Evolutionary conservation across 2,113 vertebrate genomes (phyloP).

Genomic region (Myiozetetes cayanensis): DNA sequence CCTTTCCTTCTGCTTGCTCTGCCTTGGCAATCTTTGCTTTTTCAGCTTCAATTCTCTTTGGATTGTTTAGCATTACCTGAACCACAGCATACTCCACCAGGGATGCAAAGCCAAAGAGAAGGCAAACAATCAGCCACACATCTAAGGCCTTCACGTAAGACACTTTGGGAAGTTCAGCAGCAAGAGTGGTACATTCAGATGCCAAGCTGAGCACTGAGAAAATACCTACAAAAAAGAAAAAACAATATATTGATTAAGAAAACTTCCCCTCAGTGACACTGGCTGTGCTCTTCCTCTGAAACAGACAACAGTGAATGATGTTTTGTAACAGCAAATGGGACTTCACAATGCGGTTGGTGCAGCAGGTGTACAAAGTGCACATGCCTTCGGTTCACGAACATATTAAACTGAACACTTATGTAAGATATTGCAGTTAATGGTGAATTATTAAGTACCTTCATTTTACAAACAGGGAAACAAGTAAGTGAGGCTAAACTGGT

Average conservation of each 20-base stretch:
- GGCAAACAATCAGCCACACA: conserved; percentile 97
- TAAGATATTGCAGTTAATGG: not conserved
- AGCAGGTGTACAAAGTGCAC: not conserved
- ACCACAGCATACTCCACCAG: conserved; percentile 97
- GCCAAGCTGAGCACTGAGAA: conserved; percentile 98
- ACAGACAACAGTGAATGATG: not conserved
- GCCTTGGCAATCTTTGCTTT: conserved; percentile 91
- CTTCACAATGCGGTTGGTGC: not conserved
- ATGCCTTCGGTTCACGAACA: not conserved
- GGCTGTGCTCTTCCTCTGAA: not conserved
- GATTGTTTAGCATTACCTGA: conserved; percentile 97
- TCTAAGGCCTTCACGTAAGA: conserved; percentile 98
- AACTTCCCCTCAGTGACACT: not conserved
- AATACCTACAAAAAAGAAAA: conserved; percentile 79
- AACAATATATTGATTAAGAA: not conserved
- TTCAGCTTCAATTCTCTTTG: conserved; percentile 92
- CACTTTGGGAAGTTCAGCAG: conserved; percentile 95
- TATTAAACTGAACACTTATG: not conserved
- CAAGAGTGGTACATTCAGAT: conserved; percentile 95
- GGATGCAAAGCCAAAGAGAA: conserved; percentile 97
- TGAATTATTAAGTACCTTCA: not conserved
- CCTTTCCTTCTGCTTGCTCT: conserved; percentile 86
- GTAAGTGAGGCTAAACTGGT: not conserved
- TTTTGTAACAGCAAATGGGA: not conserved
- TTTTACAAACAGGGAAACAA: not conserved